Percentiles rank a stretch among this genome's conserved stretches.
phyloP scores from a whole-genome alignment of 2,888 invertebrate species.

The Acleris literana region DNA sequence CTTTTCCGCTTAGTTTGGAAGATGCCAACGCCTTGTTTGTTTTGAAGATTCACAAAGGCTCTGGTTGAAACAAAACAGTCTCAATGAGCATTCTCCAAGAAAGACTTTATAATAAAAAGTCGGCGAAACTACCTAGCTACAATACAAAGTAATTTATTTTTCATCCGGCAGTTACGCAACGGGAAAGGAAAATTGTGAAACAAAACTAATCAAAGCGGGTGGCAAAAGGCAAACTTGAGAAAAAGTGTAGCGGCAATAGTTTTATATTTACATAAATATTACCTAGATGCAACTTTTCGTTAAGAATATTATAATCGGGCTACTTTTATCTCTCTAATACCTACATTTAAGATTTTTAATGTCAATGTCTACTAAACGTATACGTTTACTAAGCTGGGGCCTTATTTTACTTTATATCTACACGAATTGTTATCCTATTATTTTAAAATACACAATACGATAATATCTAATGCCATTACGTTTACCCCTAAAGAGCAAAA shows the following conservation, averaged over 20 bases:
- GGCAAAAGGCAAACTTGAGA: not conserved
- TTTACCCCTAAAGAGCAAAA: too few species aligned
- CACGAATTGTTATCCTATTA: too few species aligned
- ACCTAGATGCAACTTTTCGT: not conserved
- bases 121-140: not conserved
- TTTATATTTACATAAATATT: not conserved
- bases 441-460: too few species aligned
- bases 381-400: too few species aligned
- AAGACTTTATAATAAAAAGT: constrained; percentile 19
- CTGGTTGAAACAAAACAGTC: constrained; percentile 25
- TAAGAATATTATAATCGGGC: not conserved
- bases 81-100: constrained; percentile 21
- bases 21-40: constrained; percentile 18
- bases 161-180: constrained; percentile 4
- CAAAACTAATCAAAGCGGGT: constrained; percentile 8
- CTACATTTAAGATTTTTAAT: too few species aligned
- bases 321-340: too few species aligned
- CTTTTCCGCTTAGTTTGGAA: constrained; percentile 25
- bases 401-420: too few species aligned
- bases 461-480: too few species aligned
- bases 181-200: not conserved
- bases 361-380: too few species aligned
- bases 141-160: constrained; percentile 16
- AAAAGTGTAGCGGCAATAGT: not conserved
- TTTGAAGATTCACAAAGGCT: constrained; percentile 20